Conservation (phyloP, 2,797 vertebrate species). For the Onychomys arenicola region DNA sequence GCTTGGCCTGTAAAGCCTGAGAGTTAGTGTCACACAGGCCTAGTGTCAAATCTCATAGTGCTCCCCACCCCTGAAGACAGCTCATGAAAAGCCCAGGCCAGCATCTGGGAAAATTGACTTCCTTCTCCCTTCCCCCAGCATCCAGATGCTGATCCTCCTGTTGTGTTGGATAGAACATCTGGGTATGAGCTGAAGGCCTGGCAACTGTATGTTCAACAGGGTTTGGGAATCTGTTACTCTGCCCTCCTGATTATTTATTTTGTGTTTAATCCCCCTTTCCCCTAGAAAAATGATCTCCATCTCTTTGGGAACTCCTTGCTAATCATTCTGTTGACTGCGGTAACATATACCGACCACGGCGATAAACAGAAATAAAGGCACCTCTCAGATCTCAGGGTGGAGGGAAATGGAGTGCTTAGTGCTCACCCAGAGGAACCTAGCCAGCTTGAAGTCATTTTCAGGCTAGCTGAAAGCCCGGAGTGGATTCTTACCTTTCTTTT, state of each 20-base stretch:
- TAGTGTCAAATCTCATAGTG: background rate
- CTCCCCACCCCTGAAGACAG: background rate
- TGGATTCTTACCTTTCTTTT: slow-evolving; percentile 31
- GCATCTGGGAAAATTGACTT: background rate
- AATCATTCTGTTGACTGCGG: slow-evolving; percentile 79
- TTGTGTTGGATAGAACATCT: background rate
- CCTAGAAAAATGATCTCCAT: slow-evolving; percentile 70
- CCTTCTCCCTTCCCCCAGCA: background rate
- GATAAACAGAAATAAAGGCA: slow-evolving; percentile 79
- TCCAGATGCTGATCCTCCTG: background rate
- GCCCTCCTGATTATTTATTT: slow-evolving; percentile 60
- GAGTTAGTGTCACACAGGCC: background rate
- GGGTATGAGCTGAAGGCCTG: background rate
- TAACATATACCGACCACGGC: slow-evolving; percentile 74
- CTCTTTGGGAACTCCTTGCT: slow-evolving; percentile 76
- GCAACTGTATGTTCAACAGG: background rate
- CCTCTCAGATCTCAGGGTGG: slow-evolving; percentile 53
- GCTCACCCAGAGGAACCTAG: background rate
- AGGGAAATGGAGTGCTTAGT: slow-evolving; percentile 56
- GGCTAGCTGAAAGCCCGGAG: background rate
- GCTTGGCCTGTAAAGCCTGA: background rate
- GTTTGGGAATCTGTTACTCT: slow-evolving; percentile 37
- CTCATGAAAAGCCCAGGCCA: background rate
- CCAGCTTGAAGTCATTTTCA: slow-evolving; percentile 47
- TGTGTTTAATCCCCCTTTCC: slow-evolving; percentile 73